Evolutionary conservation across 2,113 vertebrate genomes (phyloP), one percentile per base, ranked within the genome.

Genomic region (Taurulus bubalis): DNA sequence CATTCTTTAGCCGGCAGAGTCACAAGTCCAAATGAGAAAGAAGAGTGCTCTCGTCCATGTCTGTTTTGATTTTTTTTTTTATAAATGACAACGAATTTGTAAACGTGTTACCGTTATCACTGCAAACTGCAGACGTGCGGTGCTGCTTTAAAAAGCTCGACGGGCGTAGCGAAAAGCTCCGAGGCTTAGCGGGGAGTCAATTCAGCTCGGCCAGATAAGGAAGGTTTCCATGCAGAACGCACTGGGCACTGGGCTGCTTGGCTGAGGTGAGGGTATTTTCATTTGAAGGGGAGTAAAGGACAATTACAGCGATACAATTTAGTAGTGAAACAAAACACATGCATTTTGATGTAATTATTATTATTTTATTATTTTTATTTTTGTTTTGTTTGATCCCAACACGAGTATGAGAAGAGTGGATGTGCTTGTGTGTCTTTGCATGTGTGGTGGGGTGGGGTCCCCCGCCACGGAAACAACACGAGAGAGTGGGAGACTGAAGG

Each of bases 401-500:
- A n/a, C 20, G 3, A 22, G 51, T 22, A 53, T n/a, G 51, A 49
- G 22, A n/a, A 53, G 51, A 24, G 51, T n/a, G 51, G 49, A 51
- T 8, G 18, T n/a, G 49, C 8, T 22, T 22, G 49, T 51, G 20
- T n/a, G 49, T 51, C 18, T 51, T 20, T 53, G 51, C 51, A 53
- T 22, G 3, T 49, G 47, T 20, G 24, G 49, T 0, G 49, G 49
- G 49, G 49, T 20, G 8, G 20, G 47, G 14, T n/a, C n/a, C 2
- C 32, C 2, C 32, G 38, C 69, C 65, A 40, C 66, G 67, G 53
- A 74, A 56, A 84, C 38, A 47, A 74, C 49, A 75, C 20, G 16
- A 40, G 74, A 28, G 70, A n/a, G 65, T 75, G 55, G 51, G 65
- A 75, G 56, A 74, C 76, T 72, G 42, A 55, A 79, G 82, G 80